Base-by-base conservation (phyloP, 1,140 invertebrate species). In the Adelges cooleyi region DNA sequence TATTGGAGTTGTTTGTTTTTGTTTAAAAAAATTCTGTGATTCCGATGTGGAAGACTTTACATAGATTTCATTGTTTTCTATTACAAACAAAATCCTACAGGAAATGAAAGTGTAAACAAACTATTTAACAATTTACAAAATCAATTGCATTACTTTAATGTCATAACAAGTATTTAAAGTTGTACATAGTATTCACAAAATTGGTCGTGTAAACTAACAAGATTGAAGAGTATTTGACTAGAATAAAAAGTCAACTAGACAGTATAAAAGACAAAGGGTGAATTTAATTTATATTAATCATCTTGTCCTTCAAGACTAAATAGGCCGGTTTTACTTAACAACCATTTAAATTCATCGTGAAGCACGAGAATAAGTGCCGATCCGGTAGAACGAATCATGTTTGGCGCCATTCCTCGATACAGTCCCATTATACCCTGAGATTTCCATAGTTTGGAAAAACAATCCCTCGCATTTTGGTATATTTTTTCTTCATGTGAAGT, bases 151-250 rank as follows among this genome's bases (percentile, higher is more conserved):
- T 48, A 48, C 42, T 62, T 62, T 62, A 62, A 48, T 62, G 44
- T 62, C 18, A 62, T 62, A 62, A 62, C 56, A 62, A 62, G 5
- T 48, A 48, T 48, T 62, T 62, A 33, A 48, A 33, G 11, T 62
- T 20, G 23, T 62, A 48, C 42, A 62, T 46, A 18, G 17, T 62
- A 62, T 62, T 46, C 25, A 48, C 38, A 62, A 62, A 44, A 46
- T 62, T 62, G 42, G 56, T 62, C 25, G 23, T 42, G 33, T 40
- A 62, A 29, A 62, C 56, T 62, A 62, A 62, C 42, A 62, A 59
- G 54, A 40, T 59, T 59, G 44, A 38, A 62, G 3, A 62, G 33
- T 62, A 62, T 42, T 62, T 62, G 56, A 62, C 56, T 62, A 62
- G 56, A 62, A 62, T 46, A 27, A 46, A 13, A 42, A 25, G 17